A percentile compares a stretch with the other conserved stretches of the same genome.
These are phyloP conservation scores for Epicampocera succincta DNA, from an alignment of 2,888 invertebrate species.

Conservation along the genomic window DNA sequence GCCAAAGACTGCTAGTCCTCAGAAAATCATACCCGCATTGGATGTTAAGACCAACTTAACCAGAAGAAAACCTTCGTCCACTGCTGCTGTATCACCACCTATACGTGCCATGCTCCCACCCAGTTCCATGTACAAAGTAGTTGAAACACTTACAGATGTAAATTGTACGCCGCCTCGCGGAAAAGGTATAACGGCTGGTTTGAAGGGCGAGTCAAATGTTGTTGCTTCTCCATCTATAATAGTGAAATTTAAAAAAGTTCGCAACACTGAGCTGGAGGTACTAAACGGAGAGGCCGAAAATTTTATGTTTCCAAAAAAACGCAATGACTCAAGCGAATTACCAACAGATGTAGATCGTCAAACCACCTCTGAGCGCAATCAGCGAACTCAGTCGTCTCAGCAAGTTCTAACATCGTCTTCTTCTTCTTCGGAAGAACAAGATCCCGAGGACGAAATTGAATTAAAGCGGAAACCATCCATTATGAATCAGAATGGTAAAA, in stretches of 20 bases:
- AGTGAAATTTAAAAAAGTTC: conserved; percentile 88
- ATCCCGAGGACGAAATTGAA: conserved; percentile 45
- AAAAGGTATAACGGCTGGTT: conserved; percentile 63
- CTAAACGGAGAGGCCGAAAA: conserved; percentile 93
- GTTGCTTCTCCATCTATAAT: conserved; percentile 83
- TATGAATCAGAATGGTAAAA: conserved; percentile 47
- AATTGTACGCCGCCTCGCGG: conserved; percentile 71
- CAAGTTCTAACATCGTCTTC: conserved; percentile 70
- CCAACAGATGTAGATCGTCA: conserved; percentile 83
- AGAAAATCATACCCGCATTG: conserved; percentile 65
- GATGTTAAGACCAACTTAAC: conserved; percentile 66
- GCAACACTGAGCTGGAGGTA: conserved; percentile 88
- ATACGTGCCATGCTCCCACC: conserved; percentile 79
- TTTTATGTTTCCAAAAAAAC: conserved; percentile 91
- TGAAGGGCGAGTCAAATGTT: conserved; percentile 67
- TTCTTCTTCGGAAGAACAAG: conserved; percentile 56
- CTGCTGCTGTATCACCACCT: conserved; percentile 76
- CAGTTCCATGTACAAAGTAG: conserved; percentile 80
- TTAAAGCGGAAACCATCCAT: not conserved
- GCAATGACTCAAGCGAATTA: conserved; percentile 77
- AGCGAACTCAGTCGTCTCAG: conserved; percentile 74
- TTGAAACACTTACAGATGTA: conserved; percentile 73
- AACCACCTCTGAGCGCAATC: conserved; percentile 80
- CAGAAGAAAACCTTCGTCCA: conserved; percentile 72
- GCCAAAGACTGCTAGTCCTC: conserved; percentile 69